Evolutionary conservation across 2,888 invertebrate genomes (phyloP), one percentile per base, ranked within the genome.

Genomic region (Actias luna): DNA sequence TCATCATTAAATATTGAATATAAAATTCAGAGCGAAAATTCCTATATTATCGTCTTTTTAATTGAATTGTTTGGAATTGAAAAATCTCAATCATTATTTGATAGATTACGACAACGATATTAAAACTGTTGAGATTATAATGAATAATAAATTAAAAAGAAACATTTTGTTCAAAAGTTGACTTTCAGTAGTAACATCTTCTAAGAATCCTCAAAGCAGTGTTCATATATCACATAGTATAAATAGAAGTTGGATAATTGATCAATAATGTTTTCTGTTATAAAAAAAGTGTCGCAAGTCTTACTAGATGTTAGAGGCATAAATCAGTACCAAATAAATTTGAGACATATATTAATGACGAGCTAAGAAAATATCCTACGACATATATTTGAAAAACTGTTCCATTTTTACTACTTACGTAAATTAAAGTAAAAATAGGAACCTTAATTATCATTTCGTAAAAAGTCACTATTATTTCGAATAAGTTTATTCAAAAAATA

Each of bases 401-500:
- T 61, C 61, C 58, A 64, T 58, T 52, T 61, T 61, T 46, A 61
- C 64, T 58, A 50, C 58, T 60, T 27, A 42, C 35, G 35, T 60
- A 57, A 63, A 46, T 46, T 63, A 61, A 58, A 59, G 50, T 33
- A 65, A 55, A 35, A 59, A 76, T 81, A 91, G 92, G 92, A 92
- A 92, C 90, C 91, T 89, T 90, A 90, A 91, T 85, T 88, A 83
- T 86, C 84, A 85, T 83, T 84, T 83, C 79, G 82, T 85, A 88
- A 89, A 39, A 89, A 88, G 80, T 83, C 85, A 79, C 77, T 79
- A 83, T 75, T 85, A 79, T 81, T 87, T 86, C 74, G 80, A 89
- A 90, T 85, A 88, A 91, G 85, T 92, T 92, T 92, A 92, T 92
- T 92, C 87, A 85, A 92, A 92, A 91, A 92, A 88, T 91, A 90